Evolutionary conservation across 2,113 vertebrate species (phyloP), one percentile per base, ranked within the genome.

Genomic region (Lucifuga dentata): DNA sequence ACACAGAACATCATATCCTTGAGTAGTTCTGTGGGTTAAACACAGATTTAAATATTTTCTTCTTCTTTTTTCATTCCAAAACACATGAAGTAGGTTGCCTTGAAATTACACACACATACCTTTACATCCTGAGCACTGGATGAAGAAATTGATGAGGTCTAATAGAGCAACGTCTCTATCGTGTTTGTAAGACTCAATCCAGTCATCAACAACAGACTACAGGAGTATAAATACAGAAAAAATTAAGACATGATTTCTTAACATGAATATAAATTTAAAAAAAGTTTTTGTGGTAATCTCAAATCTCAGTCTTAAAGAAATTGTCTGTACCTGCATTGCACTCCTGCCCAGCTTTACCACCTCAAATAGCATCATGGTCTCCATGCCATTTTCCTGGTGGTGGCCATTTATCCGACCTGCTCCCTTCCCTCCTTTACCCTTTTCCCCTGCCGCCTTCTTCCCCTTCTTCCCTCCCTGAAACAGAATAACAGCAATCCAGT

Each of bases 91-190:
- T 3, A 16, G 23, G 23, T 33, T 8, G 13, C 33, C 16, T 10
- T 29, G 40, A 21, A 38, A 12, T 29, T 15, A 41, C 19, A 71
- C 15, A 64, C 63, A 73, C 90, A 85, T 91, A 98, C 98, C 98
- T 99, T 98, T 99, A 86, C 98, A 99, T 84, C 97, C 98, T 60
- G 97, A 99, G 90, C 98, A 99, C 92, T 99, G 98, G 91, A 99
- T 99, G 86, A 99, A 99, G 91, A 99, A 99, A 90, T 99, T 99
- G 90, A 99, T 99, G 85, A 99, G 96, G 90, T 99, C 98, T 91
- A 99, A 93, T 63, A 99, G 94, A 41, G 97, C 97, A 83, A 94
- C 93, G 92, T 99, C 98, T 89, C 96, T 91, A 87, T 99, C 96
- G 76, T 94, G 94, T 91, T 99, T 99, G 89, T 99, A 99, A 38